Evolutionary conservation across 2,797 vertebrate species (phyloP), one percentile per base, ranked within the genome.

Genomic region (Phalanger gymnotis): DNA sequence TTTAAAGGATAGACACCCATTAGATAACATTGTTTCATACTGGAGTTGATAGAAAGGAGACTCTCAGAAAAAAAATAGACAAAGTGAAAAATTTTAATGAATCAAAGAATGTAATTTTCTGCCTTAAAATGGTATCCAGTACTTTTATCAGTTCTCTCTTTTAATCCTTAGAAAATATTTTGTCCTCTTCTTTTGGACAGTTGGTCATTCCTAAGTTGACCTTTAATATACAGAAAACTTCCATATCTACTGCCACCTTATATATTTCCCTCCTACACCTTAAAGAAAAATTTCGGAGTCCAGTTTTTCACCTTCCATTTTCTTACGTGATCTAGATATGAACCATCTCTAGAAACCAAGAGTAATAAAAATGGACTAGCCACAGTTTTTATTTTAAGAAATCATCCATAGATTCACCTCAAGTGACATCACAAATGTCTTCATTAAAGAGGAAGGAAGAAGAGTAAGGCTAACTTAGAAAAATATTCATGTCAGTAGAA

Each of bases 61-160:
- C 93, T 94, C 56, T 91, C 92, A 94, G 93, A 91, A 95, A 96
- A 54, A 91, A 89, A 92, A 97, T 96, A 93, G 47, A 30, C 31
- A 95, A 95, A 66, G 91, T 95, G 92, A 92, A 96, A 96, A 96
- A n/a, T 93, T 95, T 91, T 90, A 95, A 34, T 97, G 47, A 66
- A 93, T 54, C 54, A 87, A 95, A 95, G 95, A 57, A 91, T 94
- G 90, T n/a, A 96, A 3, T 96, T 95, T 95, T 54, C 94, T 95
- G 93, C 96, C 96, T 95, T 97, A 95, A 94, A 87, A 89, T 94
- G 89, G 92, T 95, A 91, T 34, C 92, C 92, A 96, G 90, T 89
- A 87, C 90, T 25, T 30, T 91, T 16, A 30, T 87, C 56, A 7
- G 2, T n/a, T 47, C n/a, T 34, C 53, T 22, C 61, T 94, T 93